Conservation (phyloP, 2,113 vertebrate species). For the Chlamydotis undulata region DNA sequence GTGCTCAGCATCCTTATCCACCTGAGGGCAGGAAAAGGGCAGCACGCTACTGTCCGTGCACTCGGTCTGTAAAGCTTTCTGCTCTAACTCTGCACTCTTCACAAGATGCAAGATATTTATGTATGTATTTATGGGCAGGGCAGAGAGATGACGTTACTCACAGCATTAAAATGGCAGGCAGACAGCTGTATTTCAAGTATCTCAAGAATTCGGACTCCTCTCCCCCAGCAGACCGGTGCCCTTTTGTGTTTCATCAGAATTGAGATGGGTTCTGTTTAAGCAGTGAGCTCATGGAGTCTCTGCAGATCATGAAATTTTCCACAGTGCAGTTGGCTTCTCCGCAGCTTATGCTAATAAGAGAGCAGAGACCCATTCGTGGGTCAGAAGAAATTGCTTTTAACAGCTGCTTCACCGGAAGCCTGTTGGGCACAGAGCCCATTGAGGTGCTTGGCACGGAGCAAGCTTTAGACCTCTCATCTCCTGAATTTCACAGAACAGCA, state of each 20-base stretch:
- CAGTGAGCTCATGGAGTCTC: background rate
- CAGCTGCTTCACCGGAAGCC: background rate
- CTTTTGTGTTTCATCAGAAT: background rate
- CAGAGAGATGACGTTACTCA: background rate
- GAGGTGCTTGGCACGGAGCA: background rate
- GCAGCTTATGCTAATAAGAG: background rate
- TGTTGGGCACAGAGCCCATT: background rate
- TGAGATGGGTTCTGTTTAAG: background rate
- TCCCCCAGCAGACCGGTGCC: background rate
- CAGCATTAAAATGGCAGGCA: background rate
- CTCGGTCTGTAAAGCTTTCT: background rate
- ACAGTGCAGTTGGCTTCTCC: background rate
- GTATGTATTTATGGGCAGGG: too few relatives aligned
- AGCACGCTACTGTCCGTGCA: rapidly evolving
- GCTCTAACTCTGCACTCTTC: rapidly evolving
- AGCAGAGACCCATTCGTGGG: background rate
- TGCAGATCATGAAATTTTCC: background rate
- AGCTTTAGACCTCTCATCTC: background rate
- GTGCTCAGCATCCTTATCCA: background rate
- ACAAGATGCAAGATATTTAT: background rate
- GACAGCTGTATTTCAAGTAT: too few relatives aligned
- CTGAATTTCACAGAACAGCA: background rate
- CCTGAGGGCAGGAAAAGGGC: background rate
- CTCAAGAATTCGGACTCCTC: background rate
- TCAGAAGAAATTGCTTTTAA: background rate